phyloP scores from a whole-genome alignment of 1,140 invertebrate genomes.

The Ptiloglossa arizonensis region DNA sequence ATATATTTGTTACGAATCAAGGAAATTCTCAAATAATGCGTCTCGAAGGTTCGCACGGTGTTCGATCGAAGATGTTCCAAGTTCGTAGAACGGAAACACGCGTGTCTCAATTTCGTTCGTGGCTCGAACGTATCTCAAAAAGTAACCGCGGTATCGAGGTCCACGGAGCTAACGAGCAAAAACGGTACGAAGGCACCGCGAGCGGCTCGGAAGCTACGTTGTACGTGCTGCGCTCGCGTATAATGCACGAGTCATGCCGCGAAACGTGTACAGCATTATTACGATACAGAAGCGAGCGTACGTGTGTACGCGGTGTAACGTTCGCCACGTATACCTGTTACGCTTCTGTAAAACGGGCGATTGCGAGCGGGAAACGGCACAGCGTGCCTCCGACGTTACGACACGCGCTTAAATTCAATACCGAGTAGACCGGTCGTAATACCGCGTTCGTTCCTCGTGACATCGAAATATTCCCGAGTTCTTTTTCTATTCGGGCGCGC shows the following conservation, averaged over 20 bases:
- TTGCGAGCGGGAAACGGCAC: background rate
- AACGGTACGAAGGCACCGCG: constrained; percentile 6
- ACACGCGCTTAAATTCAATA: constrained; percentile 27
- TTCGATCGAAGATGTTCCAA: background rate
- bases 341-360: constrained; percentile 27
- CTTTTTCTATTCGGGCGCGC: background rate
- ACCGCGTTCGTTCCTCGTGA: background rate
- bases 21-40: too few relatives aligned
- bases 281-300: background rate
- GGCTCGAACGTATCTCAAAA: constrained; percentile 3
- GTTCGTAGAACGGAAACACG: background rate
- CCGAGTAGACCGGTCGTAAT: background rate
- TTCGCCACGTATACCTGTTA: constrained; percentile 25
- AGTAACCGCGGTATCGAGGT: background rate
- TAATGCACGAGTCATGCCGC: background rate
- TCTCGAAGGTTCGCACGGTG: too few relatives aligned
- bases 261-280: constrained; percentile 41
- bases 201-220: constrained; percentile 1
- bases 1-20: too few relatives aligned
- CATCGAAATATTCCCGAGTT: background rate
- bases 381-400: constrained; percentile 13
- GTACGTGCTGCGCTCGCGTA: constrained; percentile 11
- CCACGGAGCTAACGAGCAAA: constrained; percentile 28
- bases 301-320: background rate
- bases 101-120: background rate